These are phyloP conservation scores for Ashinkailepas kermadecensis DNA, from an alignment of 2,888 invertebrate species.

Conservation along the genomic window DNA sequence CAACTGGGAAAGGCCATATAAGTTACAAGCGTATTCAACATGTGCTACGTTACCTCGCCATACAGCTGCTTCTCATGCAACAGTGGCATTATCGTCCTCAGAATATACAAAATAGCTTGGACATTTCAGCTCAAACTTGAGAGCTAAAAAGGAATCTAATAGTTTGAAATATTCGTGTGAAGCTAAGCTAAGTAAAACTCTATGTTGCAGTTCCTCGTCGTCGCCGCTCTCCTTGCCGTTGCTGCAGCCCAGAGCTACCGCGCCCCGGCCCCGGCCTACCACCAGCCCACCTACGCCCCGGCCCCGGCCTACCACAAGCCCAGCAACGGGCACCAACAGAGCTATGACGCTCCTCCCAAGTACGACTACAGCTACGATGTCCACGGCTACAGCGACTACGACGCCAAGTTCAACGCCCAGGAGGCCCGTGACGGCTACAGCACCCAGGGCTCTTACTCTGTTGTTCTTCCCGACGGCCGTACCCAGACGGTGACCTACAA, in stretches of 20 bases:
- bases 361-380: conserved; percentile 30
- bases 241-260: background rate
- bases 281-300: conserved; percentile 7
- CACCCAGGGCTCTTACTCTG: conserved; percentile 31
- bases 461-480: conserved; percentile 33
- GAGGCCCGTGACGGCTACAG: conserved; percentile 27
- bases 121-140: too few relatives aligned
- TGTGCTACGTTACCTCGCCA: too few relatives aligned
- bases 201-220: background rate
- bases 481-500: conserved; percentile 30
- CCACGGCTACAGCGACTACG: conserved; percentile 27
- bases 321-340: background rate
- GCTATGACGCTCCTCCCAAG: background rate
- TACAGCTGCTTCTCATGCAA: too few relatives aligned
- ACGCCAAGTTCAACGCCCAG: conserved; percentile 25
- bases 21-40: too few relatives aligned
- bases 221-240: background rate
- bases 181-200: too few relatives aligned
- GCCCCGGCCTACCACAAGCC: too few relatives aligned
- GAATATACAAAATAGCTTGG: too few relatives aligned
- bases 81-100: too few relatives aligned
- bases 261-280: conserved; percentile 2
- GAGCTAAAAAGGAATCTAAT: too few relatives aligned
- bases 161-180: too few relatives aligned
- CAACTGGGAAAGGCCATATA: too few relatives aligned